Evolutionary conservation across 2,888 invertebrate species (phyloP).

Genomic region (Agapetus fuscipes): DNA sequence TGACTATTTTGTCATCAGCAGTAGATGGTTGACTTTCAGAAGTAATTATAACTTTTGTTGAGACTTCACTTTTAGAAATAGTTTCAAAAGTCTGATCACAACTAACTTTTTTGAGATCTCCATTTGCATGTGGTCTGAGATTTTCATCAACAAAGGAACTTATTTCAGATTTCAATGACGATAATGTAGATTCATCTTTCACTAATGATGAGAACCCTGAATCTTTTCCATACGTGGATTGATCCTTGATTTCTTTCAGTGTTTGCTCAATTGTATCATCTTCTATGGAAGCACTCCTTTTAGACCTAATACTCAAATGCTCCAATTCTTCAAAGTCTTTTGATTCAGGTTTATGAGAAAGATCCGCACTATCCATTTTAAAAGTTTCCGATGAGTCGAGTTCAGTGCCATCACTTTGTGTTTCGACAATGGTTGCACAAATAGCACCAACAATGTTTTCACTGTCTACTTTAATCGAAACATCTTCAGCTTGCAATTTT

Average conservation of each 20-base stretch:
- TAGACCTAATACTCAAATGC: neutral
- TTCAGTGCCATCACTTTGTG: neutral
- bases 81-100: neutral
- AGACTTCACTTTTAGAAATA: neutral
- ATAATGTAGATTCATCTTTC: constrained; percentile 2
- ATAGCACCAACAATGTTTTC: no score
- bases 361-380: neutral
- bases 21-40: constrained; percentile 8
- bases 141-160: constrained; percentile 3
- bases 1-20: neutral
- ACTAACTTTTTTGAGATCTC: constrained; percentile 15
- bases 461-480: no score
- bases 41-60: constrained; percentile 1
- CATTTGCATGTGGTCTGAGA: constrained; percentile 11
- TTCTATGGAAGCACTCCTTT: neutral
- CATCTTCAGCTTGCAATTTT: no score
- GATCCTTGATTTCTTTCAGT: neutral
- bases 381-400: neutral
- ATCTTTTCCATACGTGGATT: neutral
- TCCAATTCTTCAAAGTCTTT: neutral
- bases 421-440: no score
- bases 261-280: neutral
- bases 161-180: neutral
- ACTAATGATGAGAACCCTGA: neutral
- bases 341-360: neutral